Percentiles rank a stretch among this genome's conserved stretches.
Conservation (phyloP, 2,888 invertebrate genomes). For the Nowickia ferox region DNA sequence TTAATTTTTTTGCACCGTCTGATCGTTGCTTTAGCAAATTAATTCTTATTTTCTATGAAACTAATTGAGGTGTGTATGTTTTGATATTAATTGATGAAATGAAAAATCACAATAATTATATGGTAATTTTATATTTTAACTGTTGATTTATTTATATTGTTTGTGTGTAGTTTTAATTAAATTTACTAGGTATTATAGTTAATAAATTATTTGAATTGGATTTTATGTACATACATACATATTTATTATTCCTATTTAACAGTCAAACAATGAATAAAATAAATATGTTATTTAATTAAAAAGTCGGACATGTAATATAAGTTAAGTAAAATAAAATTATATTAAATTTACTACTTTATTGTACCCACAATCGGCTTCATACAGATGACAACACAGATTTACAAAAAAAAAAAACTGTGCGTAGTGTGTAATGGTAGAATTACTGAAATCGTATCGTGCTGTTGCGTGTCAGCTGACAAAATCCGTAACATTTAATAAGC, state of each 20-base stretch:
- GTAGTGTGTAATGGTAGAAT: not conserved
- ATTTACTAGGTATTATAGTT: conserved; percentile 8
- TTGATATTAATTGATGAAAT: conserved; percentile 25
- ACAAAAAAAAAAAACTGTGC: not conserved
- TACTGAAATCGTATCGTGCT: no score
- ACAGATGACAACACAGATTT: conserved; percentile 14
- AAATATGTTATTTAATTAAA: conserved; percentile 27
- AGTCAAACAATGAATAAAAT: not conserved
- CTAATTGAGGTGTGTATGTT: conserved; percentile 30
- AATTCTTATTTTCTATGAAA: not conserved
- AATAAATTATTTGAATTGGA: conserved; percentile 10
- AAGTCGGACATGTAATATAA: conserved; percentile 19
- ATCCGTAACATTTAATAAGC: no score
- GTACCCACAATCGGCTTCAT: conserved; percentile 21
- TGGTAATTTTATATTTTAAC: conserved; percentile 36
- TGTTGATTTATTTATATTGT: conserved; percentile 15
- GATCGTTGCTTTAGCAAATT: not conserved
- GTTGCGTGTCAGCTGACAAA: no score
- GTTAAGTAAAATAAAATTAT: conserved; percentile 31
- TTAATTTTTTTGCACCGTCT: no score
- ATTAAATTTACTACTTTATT: conserved; percentile 50
- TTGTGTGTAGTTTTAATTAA: conserved; percentile 7
- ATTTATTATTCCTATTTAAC: not conserved
- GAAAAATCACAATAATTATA: conserved; percentile 26
- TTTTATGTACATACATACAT: conserved; percentile 3